A percentile compares a stretch with the other conserved stretches of the same genome.
Evolutionary conservation across 2,888 invertebrate species (phyloP).

Genomic region (Tetranychus piercei): DNA sequence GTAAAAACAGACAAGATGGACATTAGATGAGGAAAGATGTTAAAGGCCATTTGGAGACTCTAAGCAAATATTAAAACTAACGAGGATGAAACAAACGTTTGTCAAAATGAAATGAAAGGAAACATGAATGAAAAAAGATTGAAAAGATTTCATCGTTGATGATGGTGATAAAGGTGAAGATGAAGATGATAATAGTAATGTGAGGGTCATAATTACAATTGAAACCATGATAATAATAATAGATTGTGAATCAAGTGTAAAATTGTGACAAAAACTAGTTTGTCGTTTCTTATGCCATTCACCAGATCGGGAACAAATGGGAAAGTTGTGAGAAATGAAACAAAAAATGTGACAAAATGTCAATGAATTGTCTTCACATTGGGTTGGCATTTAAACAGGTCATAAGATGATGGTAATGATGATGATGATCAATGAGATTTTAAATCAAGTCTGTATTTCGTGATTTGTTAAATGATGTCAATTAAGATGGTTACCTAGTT

Average conservation of each 20-base stretch:
- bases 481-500: not conserved
- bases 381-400: not conserved
- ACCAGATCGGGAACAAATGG: not conserved
- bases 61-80: not conserved
- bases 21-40: too few species aligned
- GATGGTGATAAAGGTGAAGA: not conserved
- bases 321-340: too few species aligned
- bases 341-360: too few species aligned
- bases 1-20: not conserved
- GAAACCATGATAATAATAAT: not conserved
- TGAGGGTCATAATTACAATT: not conserved
- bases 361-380: not conserved
- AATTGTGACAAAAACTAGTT: not conserved
- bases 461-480: not conserved
- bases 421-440: slow-evolving; percentile 2
- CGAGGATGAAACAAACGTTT: not conserved
- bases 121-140: too few species aligned
- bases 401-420: not conserved
- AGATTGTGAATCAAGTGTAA: not conserved
- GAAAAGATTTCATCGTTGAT: not conserved
- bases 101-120: not conserved
- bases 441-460: not conserved
- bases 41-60: too few species aligned
- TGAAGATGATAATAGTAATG: not conserved
- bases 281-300: not conserved